Evolutionary conservation across 2,797 vertebrate species (phyloP), one percentile per base, ranked within the genome.

Genomic region (Hippocampus kuda): DNA sequence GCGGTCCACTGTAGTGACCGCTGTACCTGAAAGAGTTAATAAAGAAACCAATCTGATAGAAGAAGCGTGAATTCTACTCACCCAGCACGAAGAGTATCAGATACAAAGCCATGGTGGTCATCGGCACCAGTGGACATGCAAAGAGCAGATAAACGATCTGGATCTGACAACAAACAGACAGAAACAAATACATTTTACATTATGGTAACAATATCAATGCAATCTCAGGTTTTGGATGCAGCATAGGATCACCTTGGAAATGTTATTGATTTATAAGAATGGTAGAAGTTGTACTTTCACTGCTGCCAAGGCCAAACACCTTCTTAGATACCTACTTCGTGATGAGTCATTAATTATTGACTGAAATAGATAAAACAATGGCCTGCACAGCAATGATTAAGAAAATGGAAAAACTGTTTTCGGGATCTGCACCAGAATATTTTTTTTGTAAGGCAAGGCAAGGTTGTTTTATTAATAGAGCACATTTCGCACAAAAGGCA

Each of bases 1-100:
- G 34, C 7, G 34, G 34, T 8, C 34, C 34, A 38, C 34, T 38
- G 34, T 8, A 8, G 34, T 38, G 34, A 1, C 34, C 34, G 34
- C 34, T 38, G 34, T 38, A 38, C 1, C 34, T 38, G 34, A 38
- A 38, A 38, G 34, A 38, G 34, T 38, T 38, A 7, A 24, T 24
- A 13, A 57, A 34, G 27, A 16, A 34, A 26, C 12, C 12, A 30
- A 60, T 9, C 15, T 30, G 6, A 34, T 2, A n/a, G 6, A 15
- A 22, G 13, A 41, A 53, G 27, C n/a, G 7, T 20, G 12, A 22
- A 48, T 30, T 75, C 0, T 41, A 85, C 88, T 88, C 80, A 89
- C 88, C 85, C 68, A 90, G 78, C 42, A 87, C 0, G 56, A 91
- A 70, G 70, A 91, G 77, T 71, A 74, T 77, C 70, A 89, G 72